Base-by-base conservation (phyloP, 2,797 vertebrate genomes). In the Pseudocheirus occidentalis region DNA sequence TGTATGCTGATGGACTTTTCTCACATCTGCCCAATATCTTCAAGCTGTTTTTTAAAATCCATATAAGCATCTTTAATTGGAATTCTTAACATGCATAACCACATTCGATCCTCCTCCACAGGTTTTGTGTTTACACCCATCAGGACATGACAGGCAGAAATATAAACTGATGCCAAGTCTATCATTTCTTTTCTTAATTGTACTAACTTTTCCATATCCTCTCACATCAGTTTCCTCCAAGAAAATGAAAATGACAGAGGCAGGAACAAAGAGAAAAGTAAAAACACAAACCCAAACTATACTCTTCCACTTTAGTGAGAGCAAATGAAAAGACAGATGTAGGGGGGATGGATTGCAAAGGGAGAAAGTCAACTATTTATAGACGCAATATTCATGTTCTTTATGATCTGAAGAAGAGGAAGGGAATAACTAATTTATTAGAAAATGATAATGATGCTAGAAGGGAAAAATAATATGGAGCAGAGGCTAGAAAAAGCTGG, bases 341-440 rank as follows among this genome's bases (percentile, higher is more conserved):
- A 96, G 90, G 93, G 97, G 56, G 87, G 94, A 91, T 87, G 29
- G 0, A 11, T 56, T n/a, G 11, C 73, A 92, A 18, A 57, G 53
- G 34, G 90, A 93, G 21, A 34, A 66, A 21, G 91, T 28, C 6
- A 96, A 95, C 55, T 92, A 58, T 28, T 95, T 81, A 46, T 81
- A 81, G 62, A 81, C 46, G 46, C n/a, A 81, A 46, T 81, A 46
- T 81, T 81, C 52, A 59, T 94, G 50, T 95, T 96, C 56, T 93
- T 96, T 97, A 55, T 92, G 29, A 89, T 96, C 73, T 95, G 95
- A 94, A 95, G 90, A 52, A 95, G n/a, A 29, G 91, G 50, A 94
- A 40, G 31, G 95, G 95, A 97, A 34, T 29, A 92, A 81, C 7
- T 18, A 34, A 92, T 93, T 46, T 11, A 81, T 52, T 91, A 54